Evolutionary conservation across 2,797 vertebrate species (phyloP).

Genomic region (Eupleurogrammus muticus): DNA sequence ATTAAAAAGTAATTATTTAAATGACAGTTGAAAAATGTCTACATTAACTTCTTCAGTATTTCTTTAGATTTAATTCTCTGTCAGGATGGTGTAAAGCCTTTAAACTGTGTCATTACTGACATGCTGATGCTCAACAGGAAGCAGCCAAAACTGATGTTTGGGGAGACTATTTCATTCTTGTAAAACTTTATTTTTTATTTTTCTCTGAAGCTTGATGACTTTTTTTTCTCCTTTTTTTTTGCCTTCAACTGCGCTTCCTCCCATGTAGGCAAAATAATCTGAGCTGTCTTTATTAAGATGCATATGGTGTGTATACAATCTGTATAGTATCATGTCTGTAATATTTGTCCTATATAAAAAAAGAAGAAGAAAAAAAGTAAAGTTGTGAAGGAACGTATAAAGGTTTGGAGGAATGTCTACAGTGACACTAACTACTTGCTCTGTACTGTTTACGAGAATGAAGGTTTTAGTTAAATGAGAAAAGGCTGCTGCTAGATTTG

Average conservation of each 20-base stretch:
- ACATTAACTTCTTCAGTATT: constrained; percentile 12
- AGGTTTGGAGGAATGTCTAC: constrained; percentile 59
- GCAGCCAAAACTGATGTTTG: constrained; percentile 25
- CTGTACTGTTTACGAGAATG: constrained; percentile 87
- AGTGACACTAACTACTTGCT: constrained; percentile 74
- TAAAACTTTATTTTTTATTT: constrained; percentile 13
- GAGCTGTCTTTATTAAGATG: constrained; percentile 72
- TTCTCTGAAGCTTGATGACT: constrained; percentile 49
- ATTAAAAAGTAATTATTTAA: constrained; percentile 14
- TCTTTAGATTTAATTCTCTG: constrained; percentile 14
- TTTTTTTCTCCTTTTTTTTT: constrained; percentile 22
- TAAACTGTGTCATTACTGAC: constrained; percentile 19
- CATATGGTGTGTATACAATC: constrained; percentile 78
- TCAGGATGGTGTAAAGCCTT: constrained; percentile 14
- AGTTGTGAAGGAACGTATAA: constrained; percentile 52
- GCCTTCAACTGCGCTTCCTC: constrained; percentile 61
- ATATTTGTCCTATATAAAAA: constrained; percentile 81
- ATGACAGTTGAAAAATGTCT: constrained; percentile 8
- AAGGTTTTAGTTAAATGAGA: constrained; percentile 76
- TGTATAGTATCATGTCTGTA: constrained; percentile 80
- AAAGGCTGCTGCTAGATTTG: constrained; percentile 28
- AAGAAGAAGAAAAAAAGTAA: constrained; percentile 55
- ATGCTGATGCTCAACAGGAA: constrained; percentile 26
- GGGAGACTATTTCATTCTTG: constrained; percentile 16
- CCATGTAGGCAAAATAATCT: constrained; percentile 65